These are phyloP conservation scores for Incurvaria masculella DNA, from an alignment of 2,888 invertebrate species.

Conservation along the genomic window DNA sequence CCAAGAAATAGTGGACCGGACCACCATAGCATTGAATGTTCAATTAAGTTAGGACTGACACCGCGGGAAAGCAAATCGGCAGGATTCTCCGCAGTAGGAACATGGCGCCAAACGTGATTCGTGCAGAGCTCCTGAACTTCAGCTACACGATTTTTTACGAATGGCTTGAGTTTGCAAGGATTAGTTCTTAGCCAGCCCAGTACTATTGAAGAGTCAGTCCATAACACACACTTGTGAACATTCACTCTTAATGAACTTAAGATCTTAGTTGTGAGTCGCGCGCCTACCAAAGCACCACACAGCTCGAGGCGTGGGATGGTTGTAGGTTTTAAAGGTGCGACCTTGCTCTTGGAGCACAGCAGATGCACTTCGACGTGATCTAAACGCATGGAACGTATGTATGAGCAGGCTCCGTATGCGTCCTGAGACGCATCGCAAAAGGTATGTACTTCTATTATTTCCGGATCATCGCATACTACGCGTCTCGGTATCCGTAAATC, in stretches of 20 bases:
- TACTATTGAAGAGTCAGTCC: slow-evolving; percentile 18
- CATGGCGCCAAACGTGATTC: neutral
- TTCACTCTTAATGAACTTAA: neutral
- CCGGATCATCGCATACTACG: neutral
- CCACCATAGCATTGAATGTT: too few relatives aligned
- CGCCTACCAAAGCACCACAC: slow-evolving; percentile 18
- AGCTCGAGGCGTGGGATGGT: slow-evolving; percentile 20
- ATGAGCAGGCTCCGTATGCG: slow-evolving; percentile 12
- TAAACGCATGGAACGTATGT: slow-evolving; percentile 11
- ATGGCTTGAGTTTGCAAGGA: slow-evolving; percentile 13
- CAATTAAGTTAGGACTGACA: too few relatives aligned
- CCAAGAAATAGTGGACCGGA: too few relatives aligned
- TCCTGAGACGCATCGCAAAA: neutral
- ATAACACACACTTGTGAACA: slow-evolving; percentile 9
- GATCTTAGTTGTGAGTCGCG: slow-evolving; percentile 15
- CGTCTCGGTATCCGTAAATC: neutral
- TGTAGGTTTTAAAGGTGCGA: slow-evolving; percentile 17
- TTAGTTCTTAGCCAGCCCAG: slow-evolving; percentile 16
- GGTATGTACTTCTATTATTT: neutral
- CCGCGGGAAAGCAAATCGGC: slow-evolving; percentile 6
- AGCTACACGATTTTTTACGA: slow-evolving; percentile 15
- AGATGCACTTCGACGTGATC: slow-evolving; percentile 11
- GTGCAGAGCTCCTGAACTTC: slow-evolving; percentile 11
- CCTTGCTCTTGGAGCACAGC: slow-evolving; percentile 18
- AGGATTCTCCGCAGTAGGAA: slow-evolving; percentile 4